Percentiles rank a stretch among this genome's conserved stretches.
Conservation (phyloP, 1,140 invertebrate genomes). For the Cecropterus lyciades region DNA sequence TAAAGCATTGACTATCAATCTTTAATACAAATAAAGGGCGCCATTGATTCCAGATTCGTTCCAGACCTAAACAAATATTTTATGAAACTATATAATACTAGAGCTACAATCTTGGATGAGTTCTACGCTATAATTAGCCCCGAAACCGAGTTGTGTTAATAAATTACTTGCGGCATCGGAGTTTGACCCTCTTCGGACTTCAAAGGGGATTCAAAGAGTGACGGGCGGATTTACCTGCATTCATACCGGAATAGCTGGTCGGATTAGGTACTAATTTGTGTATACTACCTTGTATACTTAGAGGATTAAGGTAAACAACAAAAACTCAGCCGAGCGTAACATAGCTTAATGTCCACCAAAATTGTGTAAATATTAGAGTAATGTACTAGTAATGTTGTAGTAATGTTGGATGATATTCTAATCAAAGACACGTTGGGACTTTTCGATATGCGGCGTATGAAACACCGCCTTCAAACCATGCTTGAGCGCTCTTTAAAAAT, state of each 20-base stretch:
- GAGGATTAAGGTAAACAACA: constrained; percentile 15
- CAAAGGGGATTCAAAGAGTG: constrained; percentile 41
- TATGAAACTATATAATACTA: neutral
- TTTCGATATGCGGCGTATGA: too few relatives aligned
- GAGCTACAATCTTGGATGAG: neutral
- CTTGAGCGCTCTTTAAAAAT: too few relatives aligned
- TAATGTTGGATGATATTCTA: too few relatives aligned
- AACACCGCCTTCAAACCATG: too few relatives aligned
- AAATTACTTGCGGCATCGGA: constrained; percentile 49
- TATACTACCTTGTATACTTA: constrained; percentile 14
- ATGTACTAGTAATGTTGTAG: too few relatives aligned
- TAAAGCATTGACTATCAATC: neutral
- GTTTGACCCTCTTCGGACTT: constrained; percentile 49
- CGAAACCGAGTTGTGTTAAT: constrained; percentile 42
- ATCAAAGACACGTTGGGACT: too few relatives aligned
- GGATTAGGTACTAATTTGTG: constrained; percentile 25
- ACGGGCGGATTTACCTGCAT: constrained; percentile 39
- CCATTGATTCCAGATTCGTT: neutral
- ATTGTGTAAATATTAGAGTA: too few relatives aligned
- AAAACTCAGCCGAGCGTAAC: too few relatives aligned
- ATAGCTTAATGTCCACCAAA: too few relatives aligned
- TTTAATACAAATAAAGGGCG: neutral
- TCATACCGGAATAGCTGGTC: constrained; percentile 15
- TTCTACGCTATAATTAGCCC: constrained; percentile 33
- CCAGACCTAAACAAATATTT: neutral